Base-by-base conservation (phyloP, 2,797 vertebrate species). In the Philypnodon macrostomus region DNA sequence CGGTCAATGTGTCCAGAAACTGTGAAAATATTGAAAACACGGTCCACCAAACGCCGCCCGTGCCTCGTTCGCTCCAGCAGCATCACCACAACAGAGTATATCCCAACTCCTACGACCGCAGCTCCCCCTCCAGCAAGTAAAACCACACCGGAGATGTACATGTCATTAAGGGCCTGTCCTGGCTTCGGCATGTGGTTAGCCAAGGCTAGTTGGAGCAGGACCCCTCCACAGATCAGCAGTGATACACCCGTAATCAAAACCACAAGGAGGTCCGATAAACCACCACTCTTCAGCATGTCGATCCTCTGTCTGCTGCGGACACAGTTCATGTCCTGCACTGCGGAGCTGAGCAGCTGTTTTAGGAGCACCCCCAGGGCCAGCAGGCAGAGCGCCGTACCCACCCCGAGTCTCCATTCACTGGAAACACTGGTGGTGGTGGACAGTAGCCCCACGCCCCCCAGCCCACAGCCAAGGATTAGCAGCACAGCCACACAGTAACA, bases 241-340 rank as follows among this genome's bases (percentile, higher is more conserved):
- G 92, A 91, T 21, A 93, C 58, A 13, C 93, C 91, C 0, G 95
- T 93, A 35, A 94, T 76, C 59, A 95, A 80, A 54, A 97, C 90
- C 58, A 98, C 88, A 0, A 95, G 79, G 10, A 92, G 83, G 50
- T 99, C 96, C 0, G 92, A 93, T 5, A 94, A 80, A 0, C 96
- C 96, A 0, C 96, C 96, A 0, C 96, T 99, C 78, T 94, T 97
- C 4, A 98, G 85, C 65, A 95, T 83, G 69, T 94, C 88, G 0
- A 99, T 94, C 17, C 91, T 91, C 10, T 80, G 89, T 7, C 95
- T 86, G 76, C 91, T 95, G 13, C 92, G 92, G 2, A 99, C 75
- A 60, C 96, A 99, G 58, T 98, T 98, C 96, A 98, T 99, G 89
- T 99, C 96, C 89, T 99, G 96, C 70, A 99, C 91, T 0, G 96